phyloP scores from a whole-genome alignment of 2,888 invertebrate species.

The Xanthorhoe spadicearia region DNA sequence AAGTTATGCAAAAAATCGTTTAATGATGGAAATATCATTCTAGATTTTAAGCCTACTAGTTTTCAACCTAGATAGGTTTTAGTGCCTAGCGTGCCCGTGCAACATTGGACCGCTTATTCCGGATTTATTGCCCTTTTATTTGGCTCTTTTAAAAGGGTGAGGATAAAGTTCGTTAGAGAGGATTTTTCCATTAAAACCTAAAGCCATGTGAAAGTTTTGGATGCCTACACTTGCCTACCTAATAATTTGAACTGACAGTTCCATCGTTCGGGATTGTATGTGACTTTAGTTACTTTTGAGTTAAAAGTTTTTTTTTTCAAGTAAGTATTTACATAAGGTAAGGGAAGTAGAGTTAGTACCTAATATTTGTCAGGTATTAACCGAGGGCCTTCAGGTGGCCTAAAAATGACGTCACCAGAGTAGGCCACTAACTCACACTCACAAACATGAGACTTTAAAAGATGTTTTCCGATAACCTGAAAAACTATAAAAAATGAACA shows the following conservation, averaged over 20 bases:
- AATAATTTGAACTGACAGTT: neutral
- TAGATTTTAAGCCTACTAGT: neutral
- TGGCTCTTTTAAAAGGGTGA: slow-evolving; percentile 1
- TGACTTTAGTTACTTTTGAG: too few species aligned
- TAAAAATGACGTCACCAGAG: too few species aligned
- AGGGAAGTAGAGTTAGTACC: too few species aligned
- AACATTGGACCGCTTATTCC: neutral
- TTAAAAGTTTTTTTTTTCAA: too few species aligned
- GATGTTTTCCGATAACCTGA: neutral
- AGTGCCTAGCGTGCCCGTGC: neutral
- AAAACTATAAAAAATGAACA: neutral
- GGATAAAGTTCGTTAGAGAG: slow-evolving; percentile 4
- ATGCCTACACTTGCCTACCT: neutral
- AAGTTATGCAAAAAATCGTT: too few species aligned
- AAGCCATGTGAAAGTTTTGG: neutral
- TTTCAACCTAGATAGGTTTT: neutral
- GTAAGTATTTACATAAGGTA: too few species aligned
- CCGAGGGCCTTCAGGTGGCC: too few species aligned
- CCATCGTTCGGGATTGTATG: neutral
- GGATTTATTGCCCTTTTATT: slow-evolving; percentile 2
- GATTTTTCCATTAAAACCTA: slow-evolving; percentile 1
- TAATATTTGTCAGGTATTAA: too few species aligned
- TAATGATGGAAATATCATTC: too few species aligned
- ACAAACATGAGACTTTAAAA: too few species aligned
- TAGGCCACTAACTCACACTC: too few species aligned